Evolutionary conservation across 1,140 invertebrate genomes (phyloP), one percentile per base, ranked within the genome.

Genomic region (Limonius californicus): DNA sequence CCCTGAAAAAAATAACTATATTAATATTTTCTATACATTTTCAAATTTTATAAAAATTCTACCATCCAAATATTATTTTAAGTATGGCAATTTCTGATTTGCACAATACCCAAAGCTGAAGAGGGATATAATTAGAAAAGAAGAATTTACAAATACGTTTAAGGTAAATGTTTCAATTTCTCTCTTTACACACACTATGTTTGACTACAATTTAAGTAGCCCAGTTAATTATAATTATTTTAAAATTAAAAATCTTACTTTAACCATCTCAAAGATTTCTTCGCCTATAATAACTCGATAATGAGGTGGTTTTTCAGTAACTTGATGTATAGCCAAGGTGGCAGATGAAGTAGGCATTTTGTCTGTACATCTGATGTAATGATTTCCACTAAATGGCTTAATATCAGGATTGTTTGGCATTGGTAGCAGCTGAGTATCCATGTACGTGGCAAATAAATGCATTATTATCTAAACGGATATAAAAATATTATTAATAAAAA

Each of bases 391-490:
- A 74, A 94, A 94, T 9, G 90, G 84, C 63, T 88, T 84, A 1
- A 86, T 87, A 66, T 91, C 90, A 6, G 89, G 88, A 69, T 80
- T 78, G 77, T 87, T 88, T 0, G 89, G 85, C 43, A 91, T 80
- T 2, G 88, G 86, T 70, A 90, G 86, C 4, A 94, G 74, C 73
- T 91, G 85, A 1, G 87, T 87, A 71, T 94, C 91, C 78, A 94
- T 79, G 70, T 94, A 94, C 2, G 87, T 86, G 53, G 88, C 88
- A 42, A 92, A 82, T 42, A 92, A 72, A 77, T 93, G 90, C 83
- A 93, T 89, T n/a, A 92, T 78, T 66, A 93, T 84, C 88, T 92
- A 72, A 81, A 79, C 65, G n/a, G n/a, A 62, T 54, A 64, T 58
- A 68, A 23, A 58, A 21, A 50, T 19, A n/a, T n/a, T n/a, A n/a